Evolutionary conservation across 2,888 invertebrate genomes (phyloP), one percentile per base, ranked within the genome.

Genomic region (Eristalis intricaria): DNA sequence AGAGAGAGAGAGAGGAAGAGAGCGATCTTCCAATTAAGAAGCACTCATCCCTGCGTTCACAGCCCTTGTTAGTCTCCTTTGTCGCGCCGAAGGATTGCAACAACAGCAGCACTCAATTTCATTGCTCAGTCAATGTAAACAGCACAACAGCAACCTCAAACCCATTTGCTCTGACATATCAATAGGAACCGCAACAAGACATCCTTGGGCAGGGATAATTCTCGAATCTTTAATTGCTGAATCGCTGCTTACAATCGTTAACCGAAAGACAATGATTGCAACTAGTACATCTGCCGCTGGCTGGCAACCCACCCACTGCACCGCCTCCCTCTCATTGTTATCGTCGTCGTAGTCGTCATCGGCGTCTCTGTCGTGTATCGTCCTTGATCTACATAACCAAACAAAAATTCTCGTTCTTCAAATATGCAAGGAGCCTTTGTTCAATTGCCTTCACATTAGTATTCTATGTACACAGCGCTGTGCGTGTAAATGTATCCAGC

Each of bases 371-470:
- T 75, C 61, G 84, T 81, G 76, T 68, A 68, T 73, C 65, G 87
- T 84, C 84, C 87, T 87, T 87, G 87, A 87, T 87, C 87, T 87
- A 84, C 87, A 87, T 87, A 87, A 40, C 76, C 76, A 84, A 87
- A 87, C 84, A 83, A 76, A 71, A 77, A 23, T 66, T 32, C 23
- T 76, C n/a, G 43, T 65, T 73, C 68, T 84, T 60, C 61, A 75
- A 79, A 76, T 84, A 87, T 80, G 79, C 79, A 84, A 76, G 76
- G 19, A 75, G 78, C 78, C 79, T 86, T 83, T 77, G 82, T 86
- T 78, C 82, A 82, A 86, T 82, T 85, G 81, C 73, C 81, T 74
- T 64, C 77, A 66, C 76, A 81, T 86, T 82, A 70, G 78, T 79
- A 86, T 83, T 78, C 82, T 70, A 70, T 73, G 74, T 79, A 65